Conservation (phyloP, 2,888 invertebrate species). For the Dugesia japonica region DNA sequence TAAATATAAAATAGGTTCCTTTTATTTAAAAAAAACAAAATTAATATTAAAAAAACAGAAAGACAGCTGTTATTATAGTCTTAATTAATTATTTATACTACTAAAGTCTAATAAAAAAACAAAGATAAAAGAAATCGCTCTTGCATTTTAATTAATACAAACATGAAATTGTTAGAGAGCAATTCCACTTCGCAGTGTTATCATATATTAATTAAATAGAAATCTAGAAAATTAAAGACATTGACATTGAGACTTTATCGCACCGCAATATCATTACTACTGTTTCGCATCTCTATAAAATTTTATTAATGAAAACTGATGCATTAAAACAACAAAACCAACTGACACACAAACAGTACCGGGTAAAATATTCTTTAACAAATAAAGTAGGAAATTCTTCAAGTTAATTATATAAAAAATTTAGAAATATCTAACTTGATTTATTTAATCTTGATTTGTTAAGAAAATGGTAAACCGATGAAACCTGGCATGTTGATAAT, state of each 20-base stretch:
- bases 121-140: neutral
- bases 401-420: constrained; percentile 12
- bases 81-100: neutral
- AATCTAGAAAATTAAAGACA: neutral
- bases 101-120: neutral
- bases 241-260: constrained; percentile 11
- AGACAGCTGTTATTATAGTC: too few species aligned
- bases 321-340: neutral
- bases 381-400: constrained; percentile 2
- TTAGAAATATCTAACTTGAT: constrained; percentile 1
- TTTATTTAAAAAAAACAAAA: too few species aligned
- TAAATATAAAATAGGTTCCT: too few species aligned
- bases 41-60: too few species aligned
- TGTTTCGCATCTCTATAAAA: neutral
- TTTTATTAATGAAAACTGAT: constrained; percentile 2
- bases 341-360: constrained; percentile 2
- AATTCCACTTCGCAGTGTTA: neutral
- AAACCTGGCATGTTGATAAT: neutral
- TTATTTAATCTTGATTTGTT: neutral
- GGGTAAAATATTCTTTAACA: neutral
- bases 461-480: neutral
- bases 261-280: neutral
- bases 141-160: constrained; percentile 4
- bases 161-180: neutral
- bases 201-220: neutral